Evolutionary conservation across 2,797 vertebrate species (phyloP).

Genomic region (Trematomus bernacchii): DNA sequence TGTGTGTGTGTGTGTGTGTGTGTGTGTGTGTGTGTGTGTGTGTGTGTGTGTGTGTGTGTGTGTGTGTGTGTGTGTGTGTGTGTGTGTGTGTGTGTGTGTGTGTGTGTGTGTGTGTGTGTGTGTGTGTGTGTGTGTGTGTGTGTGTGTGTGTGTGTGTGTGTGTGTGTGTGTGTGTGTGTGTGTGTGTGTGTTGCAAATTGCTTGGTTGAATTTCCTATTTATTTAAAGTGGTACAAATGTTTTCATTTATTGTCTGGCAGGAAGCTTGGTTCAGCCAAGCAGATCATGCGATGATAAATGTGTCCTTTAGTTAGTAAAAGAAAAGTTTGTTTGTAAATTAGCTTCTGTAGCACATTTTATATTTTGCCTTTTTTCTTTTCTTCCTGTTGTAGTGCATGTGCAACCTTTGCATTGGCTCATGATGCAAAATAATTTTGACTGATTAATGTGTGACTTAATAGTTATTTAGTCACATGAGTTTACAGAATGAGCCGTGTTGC

Average conservation of each 20-base stretch:
- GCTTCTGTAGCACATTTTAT: slow-evolving; percentile 18
- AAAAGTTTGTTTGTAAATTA: slow-evolving; percentile 33
- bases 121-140: no score
- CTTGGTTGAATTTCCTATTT: slow-evolving; percentile 71
- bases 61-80: no score
- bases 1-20: slow-evolving; percentile 33
- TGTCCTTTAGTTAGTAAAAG: slow-evolving; percentile 19
- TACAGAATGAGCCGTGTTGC: slow-evolving; percentile 14
- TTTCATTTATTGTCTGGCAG: slow-evolving; percentile 9
- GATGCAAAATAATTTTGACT: slow-evolving; percentile 4
- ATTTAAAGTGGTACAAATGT: slow-evolving; percentile 62
- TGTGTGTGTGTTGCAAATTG: slow-evolving; percentile 14
- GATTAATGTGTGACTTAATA: neutral
- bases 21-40: neutral
- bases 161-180: no score
- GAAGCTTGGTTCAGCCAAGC: slow-evolving; percentile 26
- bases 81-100: no score
- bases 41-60: no score
- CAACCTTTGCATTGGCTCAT: slow-evolving; percentile 33
- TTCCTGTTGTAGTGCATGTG: slow-evolving; percentile 27
- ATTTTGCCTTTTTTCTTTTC: neutral
- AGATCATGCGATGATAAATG: slow-evolving; percentile 18
- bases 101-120: no score
- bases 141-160: no score
- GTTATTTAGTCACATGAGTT: neutral